These are phyloP conservation scores for Cyanistes caeruleus DNA, from an alignment of 2,113 vertebrate species.

Conservation along the genomic window DNA sequence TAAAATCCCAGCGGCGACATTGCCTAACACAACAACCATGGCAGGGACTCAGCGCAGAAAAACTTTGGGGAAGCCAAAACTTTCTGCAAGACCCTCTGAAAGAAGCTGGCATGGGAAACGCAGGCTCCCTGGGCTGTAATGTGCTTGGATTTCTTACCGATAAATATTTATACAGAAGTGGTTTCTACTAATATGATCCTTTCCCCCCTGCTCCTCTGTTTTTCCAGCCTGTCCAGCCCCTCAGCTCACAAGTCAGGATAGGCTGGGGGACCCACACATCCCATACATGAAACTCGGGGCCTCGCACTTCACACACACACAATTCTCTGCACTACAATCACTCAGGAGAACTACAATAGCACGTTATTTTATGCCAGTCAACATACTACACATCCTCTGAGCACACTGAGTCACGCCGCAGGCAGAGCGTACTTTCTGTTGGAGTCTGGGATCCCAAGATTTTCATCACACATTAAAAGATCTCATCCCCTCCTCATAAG, in stretches of 20 bases:
- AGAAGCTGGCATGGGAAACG: not conserved
- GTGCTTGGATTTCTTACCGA: not conserved
- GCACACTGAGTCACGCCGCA: not conserved
- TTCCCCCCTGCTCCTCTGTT: not conserved
- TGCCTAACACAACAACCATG: not conserved
- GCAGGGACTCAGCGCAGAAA: not conserved
- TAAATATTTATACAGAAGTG: not conserved
- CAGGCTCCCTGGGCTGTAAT: not conserved
- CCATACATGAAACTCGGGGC: not conserved
- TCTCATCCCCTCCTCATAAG: not conserved
- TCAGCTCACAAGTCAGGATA: not conserved
- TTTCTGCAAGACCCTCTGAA: not conserved
- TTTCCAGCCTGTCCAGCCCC: not conserved
- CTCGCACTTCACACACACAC: not conserved
- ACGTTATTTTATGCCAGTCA: slow-evolving; percentile 40
- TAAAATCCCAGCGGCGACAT: not conserved
- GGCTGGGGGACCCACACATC: not conserved
- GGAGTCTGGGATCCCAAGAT: not conserved
- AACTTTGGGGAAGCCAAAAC: not conserved
- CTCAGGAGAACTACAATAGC: slow-evolving; percentile 43
- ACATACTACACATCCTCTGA: not conserved
- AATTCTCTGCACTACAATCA: slow-evolving; percentile 46
- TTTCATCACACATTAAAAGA: not conserved
- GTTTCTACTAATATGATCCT: not conserved
- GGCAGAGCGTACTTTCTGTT: not conserved